phyloP scores from a whole-genome alignment of 2,888 invertebrate species.

The Tachina grossa region DNA sequence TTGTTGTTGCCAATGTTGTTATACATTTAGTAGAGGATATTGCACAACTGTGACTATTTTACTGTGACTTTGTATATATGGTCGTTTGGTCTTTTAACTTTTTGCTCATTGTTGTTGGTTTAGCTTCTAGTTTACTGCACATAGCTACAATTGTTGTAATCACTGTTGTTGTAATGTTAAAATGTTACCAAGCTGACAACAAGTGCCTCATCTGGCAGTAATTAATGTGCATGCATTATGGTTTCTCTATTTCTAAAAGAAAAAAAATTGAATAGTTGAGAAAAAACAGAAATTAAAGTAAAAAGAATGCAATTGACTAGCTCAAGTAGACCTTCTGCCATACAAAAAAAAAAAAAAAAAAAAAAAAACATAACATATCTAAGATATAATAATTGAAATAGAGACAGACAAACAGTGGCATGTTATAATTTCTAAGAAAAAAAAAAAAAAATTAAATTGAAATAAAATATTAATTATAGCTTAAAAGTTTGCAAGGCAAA shows the following conservation, averaged over 20 bases:
- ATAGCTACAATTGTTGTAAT: conserved; percentile 7
- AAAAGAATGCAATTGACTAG: conserved; percentile 59
- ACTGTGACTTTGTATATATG: conserved; percentile 68
- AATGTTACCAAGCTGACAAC: conserved; percentile 67
- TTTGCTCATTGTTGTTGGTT: conserved; percentile 20
- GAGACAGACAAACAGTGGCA: conserved; percentile 11
- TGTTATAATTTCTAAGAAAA: conserved; percentile 57
- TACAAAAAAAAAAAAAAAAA: conserved; percentile 32
- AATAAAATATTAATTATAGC: conserved; percentile 62
- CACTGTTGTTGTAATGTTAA: conserved; percentile 45
- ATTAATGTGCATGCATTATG: conserved; percentile 69
- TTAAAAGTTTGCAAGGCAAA: conserved; percentile 49
- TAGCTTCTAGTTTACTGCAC: conserved; percentile 14
- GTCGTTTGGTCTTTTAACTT: conserved; percentile 62
- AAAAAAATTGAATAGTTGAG: conserved; percentile 12
- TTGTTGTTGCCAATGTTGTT: conserved; percentile 54
- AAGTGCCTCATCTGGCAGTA: conserved; percentile 70
- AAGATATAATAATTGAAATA: conserved; percentile 40
- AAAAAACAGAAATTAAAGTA: conserved; percentile 6
- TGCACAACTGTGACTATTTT: conserved; percentile 71
- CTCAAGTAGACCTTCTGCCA: conserved; percentile 63
- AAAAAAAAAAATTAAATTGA: conserved; percentile 17
- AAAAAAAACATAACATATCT: conserved; percentile 12
- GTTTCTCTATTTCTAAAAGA: conserved; percentile 25
- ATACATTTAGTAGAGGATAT: conserved; percentile 69